Evolutionary conservation across 2,113 vertebrate genomes (phyloP), one percentile per base, ranked within the genome.

Genomic region (Daphoenositta chrysoptera): DNA sequence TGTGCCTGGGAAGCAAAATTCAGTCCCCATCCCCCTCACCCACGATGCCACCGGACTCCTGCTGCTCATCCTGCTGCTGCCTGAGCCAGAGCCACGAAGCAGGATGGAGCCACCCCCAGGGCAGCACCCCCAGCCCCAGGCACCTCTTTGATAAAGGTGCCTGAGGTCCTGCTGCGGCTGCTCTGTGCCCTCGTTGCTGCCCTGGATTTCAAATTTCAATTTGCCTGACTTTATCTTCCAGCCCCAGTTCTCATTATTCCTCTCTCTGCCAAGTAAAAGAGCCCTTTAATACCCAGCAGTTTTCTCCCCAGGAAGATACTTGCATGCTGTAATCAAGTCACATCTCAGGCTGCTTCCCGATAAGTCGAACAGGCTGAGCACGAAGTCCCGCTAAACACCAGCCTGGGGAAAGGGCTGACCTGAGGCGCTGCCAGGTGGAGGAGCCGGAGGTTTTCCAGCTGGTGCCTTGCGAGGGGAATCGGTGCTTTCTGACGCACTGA

Each of bases 251-350:
- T 75, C 82, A 37, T 57, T 87, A 75, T 79, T 79, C 81, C 61
- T 76, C 57, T 56, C 82, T 83, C 75, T 48, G 90, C 90, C 63
- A 7, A 75, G 56, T 47, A 63, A 78, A 86, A 87, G 83, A 94
- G 72, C 40, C 40, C 87, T 84, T 83, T 87, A 87, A 87, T 87
- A 94, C 44, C 77, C 33, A 37, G 56, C 73, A 60, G 72, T 89
- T 96, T 93, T 92, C 94, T 92, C 95, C 91, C 83, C 57, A 40
- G 93, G 91, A 89, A 94, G 61, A 71, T 6, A 15, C 83, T 89
- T 6, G 79, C 79, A 40, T 5, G 9, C 88, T 77, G 93, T 77
- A 95, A 95, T 93, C 96, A 83, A 95, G 89, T 73, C 93, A 89
- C 95, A 95, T 93, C 96, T 83, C 80, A 47, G 89, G 83, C 95